phyloP scores from a whole-genome alignment of 2,797 vertebrate species.

The Coendou prehensilis region DNA sequence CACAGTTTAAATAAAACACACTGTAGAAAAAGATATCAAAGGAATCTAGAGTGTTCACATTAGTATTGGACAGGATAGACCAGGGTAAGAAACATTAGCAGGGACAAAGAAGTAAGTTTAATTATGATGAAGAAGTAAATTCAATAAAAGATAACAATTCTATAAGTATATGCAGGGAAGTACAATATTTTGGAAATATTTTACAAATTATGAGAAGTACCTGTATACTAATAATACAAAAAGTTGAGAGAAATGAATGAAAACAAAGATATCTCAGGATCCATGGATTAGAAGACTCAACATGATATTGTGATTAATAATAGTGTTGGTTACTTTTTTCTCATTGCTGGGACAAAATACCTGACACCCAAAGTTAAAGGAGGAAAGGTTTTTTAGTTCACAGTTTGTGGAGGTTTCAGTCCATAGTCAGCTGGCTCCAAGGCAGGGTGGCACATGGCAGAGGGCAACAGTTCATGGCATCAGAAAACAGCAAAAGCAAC shows the following conservation, averaged over 20 bases:
- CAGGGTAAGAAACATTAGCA: neutral
- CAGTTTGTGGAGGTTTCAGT: no score
- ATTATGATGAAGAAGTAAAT: neutral
- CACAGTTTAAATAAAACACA: neutral
- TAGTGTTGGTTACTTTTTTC: no score
- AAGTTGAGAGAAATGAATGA: neutral
- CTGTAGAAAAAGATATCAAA: neutral
- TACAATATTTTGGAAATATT: conserved; percentile 17
- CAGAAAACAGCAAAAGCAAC: no score
- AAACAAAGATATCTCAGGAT: neutral
- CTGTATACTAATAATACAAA: neutral
- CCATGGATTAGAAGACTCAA: neutral
- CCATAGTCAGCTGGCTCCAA: no score
- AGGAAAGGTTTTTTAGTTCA: no score
- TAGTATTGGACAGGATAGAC: neutral
- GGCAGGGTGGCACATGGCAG: no score
- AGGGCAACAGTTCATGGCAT: no score
- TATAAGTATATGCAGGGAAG: neutral
- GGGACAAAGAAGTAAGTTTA: neutral
- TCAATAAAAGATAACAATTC: neutral
- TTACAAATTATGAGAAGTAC: neutral
- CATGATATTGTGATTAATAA: neutral
- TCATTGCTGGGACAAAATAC: no score
- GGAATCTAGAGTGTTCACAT: neutral
- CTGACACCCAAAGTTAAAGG: no score